These are phyloP conservation scores for Hydrolagus colliei DNA, from an alignment of 2,797 vertebrate species.

Conservation along the genomic window DNA sequence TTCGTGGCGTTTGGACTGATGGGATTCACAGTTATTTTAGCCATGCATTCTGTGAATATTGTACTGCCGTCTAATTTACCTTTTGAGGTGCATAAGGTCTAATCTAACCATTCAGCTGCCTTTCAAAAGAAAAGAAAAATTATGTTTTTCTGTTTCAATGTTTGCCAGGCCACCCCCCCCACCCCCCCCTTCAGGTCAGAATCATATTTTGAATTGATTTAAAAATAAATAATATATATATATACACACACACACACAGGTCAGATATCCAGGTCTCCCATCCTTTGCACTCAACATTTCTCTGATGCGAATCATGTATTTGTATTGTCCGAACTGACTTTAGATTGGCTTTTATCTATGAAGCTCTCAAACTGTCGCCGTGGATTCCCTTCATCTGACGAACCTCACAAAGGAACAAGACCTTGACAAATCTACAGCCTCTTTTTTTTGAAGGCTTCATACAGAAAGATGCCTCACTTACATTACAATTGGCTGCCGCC, in stretches of 20 bases:
- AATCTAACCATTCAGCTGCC: background rate
- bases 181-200: too few species aligned
- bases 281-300: too few species aligned
- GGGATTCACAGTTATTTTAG: background rate
- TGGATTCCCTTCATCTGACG: background rate
- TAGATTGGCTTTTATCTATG: background rate
- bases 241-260: too few species aligned
- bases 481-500: background rate
- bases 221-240: too few species aligned
- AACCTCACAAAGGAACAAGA: background rate
- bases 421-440: background rate
- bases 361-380: background rate
- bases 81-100: background rate
- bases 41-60: background rate
- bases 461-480: background rate
- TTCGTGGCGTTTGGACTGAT: background rate
- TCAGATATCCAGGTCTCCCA: too few species aligned
- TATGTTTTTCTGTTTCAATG: too few species aligned
- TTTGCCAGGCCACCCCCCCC: too few species aligned
- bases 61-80: background rate
- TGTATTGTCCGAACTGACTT: background rate
- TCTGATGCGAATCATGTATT: background rate
- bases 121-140: background rate
- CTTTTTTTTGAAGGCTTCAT: background rate
- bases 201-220: too few species aligned